These are phyloP conservation scores for Muraenolepis orangiensis DNA, from an alignment of 2,797 vertebrate genomes.

Conservation along the genomic window DNA sequence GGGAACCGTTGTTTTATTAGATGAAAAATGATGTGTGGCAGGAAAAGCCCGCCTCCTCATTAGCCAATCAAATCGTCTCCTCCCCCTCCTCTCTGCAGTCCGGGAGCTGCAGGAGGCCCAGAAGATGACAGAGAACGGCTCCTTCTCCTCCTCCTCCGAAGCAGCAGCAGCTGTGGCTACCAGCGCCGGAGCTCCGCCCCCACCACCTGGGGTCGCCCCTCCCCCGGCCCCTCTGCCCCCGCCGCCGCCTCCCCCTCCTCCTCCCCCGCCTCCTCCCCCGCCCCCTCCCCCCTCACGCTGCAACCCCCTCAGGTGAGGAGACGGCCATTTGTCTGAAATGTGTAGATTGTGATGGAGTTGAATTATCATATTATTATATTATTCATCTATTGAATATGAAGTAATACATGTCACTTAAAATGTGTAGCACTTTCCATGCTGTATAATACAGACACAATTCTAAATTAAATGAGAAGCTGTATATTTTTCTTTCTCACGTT, in stretches of 20 bases:
- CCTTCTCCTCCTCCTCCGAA: too few species aligned
- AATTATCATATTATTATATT: too few species aligned
- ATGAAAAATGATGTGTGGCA: not conserved
- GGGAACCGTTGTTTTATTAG: not conserved
- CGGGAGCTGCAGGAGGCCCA: slow-evolving; percentile 64
- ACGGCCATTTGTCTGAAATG: not conserved
- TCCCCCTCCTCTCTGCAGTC: slow-evolving; percentile 50
- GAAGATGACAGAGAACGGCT: slow-evolving; percentile 23
- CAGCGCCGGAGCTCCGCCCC: slow-evolving; percentile 33
- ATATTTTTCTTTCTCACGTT: not conserved
- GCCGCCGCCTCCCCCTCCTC: slow-evolving; percentile 69
- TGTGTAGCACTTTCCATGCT: not conserved
- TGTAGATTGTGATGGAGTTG: too few species aligned
- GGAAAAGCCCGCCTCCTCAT: not conserved
- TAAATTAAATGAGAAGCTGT: not conserved
- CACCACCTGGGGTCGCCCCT: slow-evolving; percentile 49
- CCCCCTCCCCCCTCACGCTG: slow-evolving; percentile 76
- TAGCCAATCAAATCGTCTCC: not conserved
- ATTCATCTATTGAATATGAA: not conserved
- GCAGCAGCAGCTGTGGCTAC: slow-evolving; percentile 19
- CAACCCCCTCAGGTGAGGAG: slow-evolving; percentile 78
- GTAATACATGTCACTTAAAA: not conserved
- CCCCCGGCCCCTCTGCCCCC: slow-evolving; percentile 62
- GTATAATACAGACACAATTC: not conserved
- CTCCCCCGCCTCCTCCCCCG: slow-evolving; percentile 70